These are phyloP conservation scores for Anarhynchus alexandrinus DNA, from an alignment of 2,113 vertebrate species.

Conservation along the genomic window DNA sequence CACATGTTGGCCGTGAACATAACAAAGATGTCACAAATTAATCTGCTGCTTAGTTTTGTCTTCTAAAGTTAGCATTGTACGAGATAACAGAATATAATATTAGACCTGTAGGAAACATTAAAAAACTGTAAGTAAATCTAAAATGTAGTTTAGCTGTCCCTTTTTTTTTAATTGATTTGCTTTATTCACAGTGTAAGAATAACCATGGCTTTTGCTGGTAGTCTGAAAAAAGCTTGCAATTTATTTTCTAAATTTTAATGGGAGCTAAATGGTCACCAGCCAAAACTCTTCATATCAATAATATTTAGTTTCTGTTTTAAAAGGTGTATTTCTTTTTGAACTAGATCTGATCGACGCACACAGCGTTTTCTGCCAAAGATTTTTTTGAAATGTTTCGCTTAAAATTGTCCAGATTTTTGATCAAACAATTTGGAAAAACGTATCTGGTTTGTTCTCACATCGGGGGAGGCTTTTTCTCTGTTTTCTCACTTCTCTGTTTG, in stretches of 20 bases:
- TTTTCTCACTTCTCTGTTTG: conserved; percentile 48
- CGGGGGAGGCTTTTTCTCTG: neutral
- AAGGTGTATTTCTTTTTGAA: neutral
- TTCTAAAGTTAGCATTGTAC: neutral
- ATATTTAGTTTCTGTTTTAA: neutral
- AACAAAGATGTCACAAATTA: neutral
- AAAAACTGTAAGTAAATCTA: neutral
- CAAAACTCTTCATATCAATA: neutral
- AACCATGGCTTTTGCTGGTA: neutral
- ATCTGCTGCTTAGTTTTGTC: neutral
- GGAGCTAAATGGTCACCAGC: neutral
- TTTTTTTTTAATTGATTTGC: neutral
- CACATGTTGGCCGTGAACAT: neutral
- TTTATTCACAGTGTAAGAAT: neutral
- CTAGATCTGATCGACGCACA: neutral
- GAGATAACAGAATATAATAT: neutral
- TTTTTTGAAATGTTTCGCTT: neutral
- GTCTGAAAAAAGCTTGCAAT: neutral
- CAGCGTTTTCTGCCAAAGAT: neutral
- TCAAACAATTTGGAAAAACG: conserved; percentile 11
- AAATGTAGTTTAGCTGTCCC: neutral
- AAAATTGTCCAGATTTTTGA: conserved; percentile 39
- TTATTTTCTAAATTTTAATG: conserved; percentile 13
- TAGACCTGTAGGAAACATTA: neutral
- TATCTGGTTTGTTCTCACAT: conserved; percentile 44